These are phyloP conservation scores for Anabas testudineus DNA, from an alignment of 2,797 vertebrate genomes.

Conservation along the genomic window DNA sequence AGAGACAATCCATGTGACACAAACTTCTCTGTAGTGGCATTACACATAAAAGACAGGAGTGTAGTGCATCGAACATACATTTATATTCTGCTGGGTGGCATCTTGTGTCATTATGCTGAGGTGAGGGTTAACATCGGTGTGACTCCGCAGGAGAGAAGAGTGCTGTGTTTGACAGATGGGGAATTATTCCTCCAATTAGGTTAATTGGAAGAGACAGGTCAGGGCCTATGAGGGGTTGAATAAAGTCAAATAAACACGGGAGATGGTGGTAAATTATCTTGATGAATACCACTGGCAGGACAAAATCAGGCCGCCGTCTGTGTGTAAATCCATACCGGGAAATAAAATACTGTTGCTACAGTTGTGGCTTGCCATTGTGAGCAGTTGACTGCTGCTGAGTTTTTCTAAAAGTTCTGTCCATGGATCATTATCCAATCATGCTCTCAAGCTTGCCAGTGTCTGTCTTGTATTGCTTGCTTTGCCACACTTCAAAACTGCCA, in stretches of 20 bases:
- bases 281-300: constrained; percentile 36
- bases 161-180: constrained; percentile 67
- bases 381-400: constrained; percentile 48
- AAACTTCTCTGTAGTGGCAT: constrained; percentile 66
- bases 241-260: constrained; percentile 57
- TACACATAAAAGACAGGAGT: constrained; percentile 51
- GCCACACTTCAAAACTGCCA: constrained; percentile 50
- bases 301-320: constrained; percentile 39
- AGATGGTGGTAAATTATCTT: constrained; percentile 49
- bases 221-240: constrained; percentile 64
- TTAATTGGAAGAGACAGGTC: constrained; percentile 79
- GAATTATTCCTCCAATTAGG: constrained; percentile 82
- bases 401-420: constrained; percentile 43
- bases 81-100: constrained; percentile 65
- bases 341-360: constrained; percentile 25
- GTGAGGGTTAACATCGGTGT: constrained; percentile 69
- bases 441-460: constrained; percentile 46
- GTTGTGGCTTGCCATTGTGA: constrained; percentile 38
- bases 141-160: constrained; percentile 73
- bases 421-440: constrained; percentile 71
- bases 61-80: constrained; percentile 59
- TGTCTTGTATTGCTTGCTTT: constrained; percentile 17
- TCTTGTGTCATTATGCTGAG: constrained; percentile 57
- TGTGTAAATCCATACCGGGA: constrained; percentile 51
- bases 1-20: constrained; percentile 61